A percentile compares a stretch with the other conserved stretches of the same genome.
Evolutionary conservation across 1,140 invertebrate genomes (phyloP).

Genomic region (Ruditapes philippinarum): DNA sequence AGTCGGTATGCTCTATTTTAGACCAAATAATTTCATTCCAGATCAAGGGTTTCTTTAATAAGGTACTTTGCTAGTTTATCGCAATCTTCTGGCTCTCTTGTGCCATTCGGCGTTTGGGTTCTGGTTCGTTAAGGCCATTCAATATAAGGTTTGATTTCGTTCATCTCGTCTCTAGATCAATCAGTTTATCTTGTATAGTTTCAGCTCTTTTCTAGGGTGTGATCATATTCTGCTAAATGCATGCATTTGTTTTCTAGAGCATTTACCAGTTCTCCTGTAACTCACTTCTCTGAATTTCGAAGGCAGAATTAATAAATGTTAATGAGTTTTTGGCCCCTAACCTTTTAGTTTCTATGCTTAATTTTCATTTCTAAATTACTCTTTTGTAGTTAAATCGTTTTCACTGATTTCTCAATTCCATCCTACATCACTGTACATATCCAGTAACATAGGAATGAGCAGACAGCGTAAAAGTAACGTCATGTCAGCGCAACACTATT

Average conservation of each 20-base stretch:
- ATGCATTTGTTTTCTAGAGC: neutral
- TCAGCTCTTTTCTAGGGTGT: neutral
- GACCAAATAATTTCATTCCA: neutral
- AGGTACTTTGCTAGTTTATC: neutral
- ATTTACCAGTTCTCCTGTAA: neutral
- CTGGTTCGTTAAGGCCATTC: neutral
- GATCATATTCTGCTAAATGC: neutral
- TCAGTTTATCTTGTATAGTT: neutral
- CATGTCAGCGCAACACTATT: no score
- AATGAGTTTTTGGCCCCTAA: neutral
- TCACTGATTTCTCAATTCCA: no score
- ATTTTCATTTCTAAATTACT: neutral
- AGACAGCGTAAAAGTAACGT: no score
- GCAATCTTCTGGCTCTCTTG: no score
- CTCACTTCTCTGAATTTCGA: neutral
- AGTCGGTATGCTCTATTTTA: neutral
- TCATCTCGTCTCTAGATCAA: neutral
- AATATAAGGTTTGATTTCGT: neutral
- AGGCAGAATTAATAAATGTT: neutral
- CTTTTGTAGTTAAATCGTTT: neutral
- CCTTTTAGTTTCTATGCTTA: neutral
- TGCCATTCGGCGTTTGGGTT: neutral
- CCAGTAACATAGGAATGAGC: no score
- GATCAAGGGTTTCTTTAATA: neutral
- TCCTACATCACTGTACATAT: no score